These are phyloP conservation scores for Drosophila suzukii DNA, from an alignment of 1,140 invertebrate genomes.

Conservation along the genomic window DNA sequence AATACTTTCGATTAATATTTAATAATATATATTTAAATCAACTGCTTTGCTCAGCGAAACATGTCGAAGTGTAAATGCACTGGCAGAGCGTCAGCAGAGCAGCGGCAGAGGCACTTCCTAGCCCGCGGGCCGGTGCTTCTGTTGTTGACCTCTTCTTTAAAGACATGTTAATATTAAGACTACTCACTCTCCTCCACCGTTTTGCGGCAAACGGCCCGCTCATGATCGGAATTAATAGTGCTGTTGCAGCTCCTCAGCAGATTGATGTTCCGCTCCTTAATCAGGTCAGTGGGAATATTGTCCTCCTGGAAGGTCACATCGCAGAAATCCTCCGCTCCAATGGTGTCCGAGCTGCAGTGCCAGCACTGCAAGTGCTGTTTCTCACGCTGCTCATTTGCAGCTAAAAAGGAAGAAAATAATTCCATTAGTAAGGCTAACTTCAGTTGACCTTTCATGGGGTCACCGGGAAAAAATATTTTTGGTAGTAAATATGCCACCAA, in stretches of 20 bases:
- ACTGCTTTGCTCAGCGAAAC: too few species aligned
- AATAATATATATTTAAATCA: too few species aligned
- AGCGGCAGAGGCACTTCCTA: too few species aligned
- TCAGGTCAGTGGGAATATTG: conserved; percentile 67
- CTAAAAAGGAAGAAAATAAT: conserved; percentile 13
- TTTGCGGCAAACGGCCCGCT: conserved; percentile 77
- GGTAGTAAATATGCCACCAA: neutral
- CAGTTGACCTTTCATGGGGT: conserved; percentile 35
- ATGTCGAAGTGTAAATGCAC: too few species aligned
- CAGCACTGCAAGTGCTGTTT: conserved; percentile 68
- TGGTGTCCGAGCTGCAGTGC: conserved; percentile 80
- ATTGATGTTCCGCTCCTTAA: conserved; percentile 72
- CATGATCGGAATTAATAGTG: conserved; percentile 76
- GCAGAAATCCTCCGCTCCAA: conserved; percentile 76
- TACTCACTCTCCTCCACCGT: conserved; percentile 77
- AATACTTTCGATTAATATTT: too few species aligned
- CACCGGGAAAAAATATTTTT: conserved; percentile 12
- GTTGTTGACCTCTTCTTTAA: too few species aligned
- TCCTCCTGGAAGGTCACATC: conserved; percentile 76
- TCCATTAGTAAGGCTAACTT: neutral
- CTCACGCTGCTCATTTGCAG: conserved; percentile 52
- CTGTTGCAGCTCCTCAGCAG: conserved; percentile 73
- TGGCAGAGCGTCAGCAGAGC: too few species aligned
- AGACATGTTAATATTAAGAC: too few species aligned
- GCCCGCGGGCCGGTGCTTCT: too few species aligned